Conservation (phyloP, 2,113 vertebrate genomes). For the Myocastor coypus region DNA sequence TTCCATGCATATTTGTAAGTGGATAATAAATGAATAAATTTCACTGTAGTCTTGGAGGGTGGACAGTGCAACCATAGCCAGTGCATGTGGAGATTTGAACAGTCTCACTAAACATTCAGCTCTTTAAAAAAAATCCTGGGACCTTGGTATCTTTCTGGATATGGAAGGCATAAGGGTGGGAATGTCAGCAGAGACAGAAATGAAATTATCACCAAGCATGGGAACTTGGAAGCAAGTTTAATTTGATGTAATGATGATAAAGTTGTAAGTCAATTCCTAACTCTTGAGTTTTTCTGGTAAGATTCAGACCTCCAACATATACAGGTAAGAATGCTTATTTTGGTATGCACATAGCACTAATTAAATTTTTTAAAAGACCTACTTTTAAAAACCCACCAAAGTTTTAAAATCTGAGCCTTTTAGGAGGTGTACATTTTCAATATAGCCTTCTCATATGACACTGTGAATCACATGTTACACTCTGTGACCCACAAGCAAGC, state of each 20-base stretch:
- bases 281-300: background rate
- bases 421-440: background rate
- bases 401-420: slow-evolving; percentile 34
- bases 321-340: background rate
- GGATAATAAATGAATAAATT: background rate
- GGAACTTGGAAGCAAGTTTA: background rate
- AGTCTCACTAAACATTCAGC: background rate
- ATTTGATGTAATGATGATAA: background rate
- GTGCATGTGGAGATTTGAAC: background rate
- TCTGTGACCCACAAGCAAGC: background rate
- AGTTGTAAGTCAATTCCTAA: background rate
- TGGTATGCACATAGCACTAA: background rate
- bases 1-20: background rate
- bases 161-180: background rate
- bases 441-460: background rate
- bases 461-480: background rate
- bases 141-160: background rate
- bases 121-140: background rate
- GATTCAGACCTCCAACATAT: background rate
- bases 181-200: background rate
- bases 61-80: background rate
- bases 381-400: background rate
- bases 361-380: background rate
- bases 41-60: background rate
- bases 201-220: background rate